phyloP scores from a whole-genome alignment of 2,888 invertebrate genomes.

The Caenorhabditis sulstoni region DNA sequence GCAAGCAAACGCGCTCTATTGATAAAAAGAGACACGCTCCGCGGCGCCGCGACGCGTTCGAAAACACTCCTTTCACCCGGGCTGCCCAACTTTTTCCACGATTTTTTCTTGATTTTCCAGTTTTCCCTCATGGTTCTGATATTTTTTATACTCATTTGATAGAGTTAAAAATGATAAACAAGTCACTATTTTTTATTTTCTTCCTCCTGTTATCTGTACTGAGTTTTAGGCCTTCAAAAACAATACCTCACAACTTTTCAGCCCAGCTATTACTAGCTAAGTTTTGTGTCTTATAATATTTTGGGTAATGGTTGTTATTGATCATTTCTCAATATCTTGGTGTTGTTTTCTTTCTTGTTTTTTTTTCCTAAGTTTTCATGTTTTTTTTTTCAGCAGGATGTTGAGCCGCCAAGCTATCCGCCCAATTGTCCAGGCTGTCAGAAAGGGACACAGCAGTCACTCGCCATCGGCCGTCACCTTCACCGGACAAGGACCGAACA shows the following conservation, averaged over 20 bases:
- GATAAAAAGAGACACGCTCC: conserved; percentile 17
- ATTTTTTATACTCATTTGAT: background rate
- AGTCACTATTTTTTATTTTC: background rate
- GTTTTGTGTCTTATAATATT: too few species aligned
- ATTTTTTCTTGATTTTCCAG: conserved; percentile 13
- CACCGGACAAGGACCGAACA: conserved; percentile 73
- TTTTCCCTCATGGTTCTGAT: background rate
- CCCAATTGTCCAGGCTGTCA: conserved; percentile 67
- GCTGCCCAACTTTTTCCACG: conserved; percentile 37
- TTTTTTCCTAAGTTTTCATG: background rate
- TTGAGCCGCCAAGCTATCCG: conserved; percentile 68
- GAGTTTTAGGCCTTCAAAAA: background rate
- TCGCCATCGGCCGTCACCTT: conserved; percentile 64
- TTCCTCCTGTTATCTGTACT: background rate
- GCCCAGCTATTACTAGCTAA: too few species aligned
- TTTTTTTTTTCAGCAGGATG: conserved; percentile 59
- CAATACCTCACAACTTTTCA: too few species aligned
- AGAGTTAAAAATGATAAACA: background rate
- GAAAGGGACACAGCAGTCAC: conserved; percentile 63
- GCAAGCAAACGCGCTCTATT: conserved; percentile 34
- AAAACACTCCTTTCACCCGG: conserved; percentile 31
- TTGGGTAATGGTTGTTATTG: too few species aligned
- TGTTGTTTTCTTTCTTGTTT: background rate
- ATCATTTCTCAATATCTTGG: too few species aligned
- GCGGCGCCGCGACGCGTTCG: conserved; percentile 28